Conservation (phyloP, 2,797 vertebrate genomes). For the Pseudocheirus occidentalis region DNA sequence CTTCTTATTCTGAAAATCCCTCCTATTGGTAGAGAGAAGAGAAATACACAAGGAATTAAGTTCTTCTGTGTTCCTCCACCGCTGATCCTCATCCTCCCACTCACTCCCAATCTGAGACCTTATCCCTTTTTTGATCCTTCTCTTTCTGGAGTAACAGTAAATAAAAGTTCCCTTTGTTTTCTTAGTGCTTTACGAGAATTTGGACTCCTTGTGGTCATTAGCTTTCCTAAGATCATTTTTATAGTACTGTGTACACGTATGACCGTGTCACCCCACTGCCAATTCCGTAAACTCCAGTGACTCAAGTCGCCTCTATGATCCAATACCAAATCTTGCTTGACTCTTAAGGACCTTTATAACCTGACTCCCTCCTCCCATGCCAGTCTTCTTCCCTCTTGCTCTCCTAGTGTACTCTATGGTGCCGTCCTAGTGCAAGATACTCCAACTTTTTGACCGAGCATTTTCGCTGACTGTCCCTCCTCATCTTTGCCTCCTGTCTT, state of each 20-base stretch:
- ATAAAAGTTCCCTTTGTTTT: neutral
- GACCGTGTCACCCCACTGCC: neutral
- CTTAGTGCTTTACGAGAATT: neutral
- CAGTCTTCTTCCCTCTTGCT: neutral
- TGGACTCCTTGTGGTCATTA: neutral
- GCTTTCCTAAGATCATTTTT: neutral
- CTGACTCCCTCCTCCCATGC: neutral
- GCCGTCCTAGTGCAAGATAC: neutral
- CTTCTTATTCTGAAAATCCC: neutral
- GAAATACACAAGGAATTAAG: too few species aligned
- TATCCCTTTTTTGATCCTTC: neutral
- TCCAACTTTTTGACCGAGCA: neutral
- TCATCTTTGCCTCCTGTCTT: neutral
- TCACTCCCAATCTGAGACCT: neutral
- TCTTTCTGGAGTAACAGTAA: neutral
- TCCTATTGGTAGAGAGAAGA: too few species aligned
- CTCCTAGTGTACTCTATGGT: neutral
- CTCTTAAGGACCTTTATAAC: neutral
- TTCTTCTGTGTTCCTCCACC: neutral
- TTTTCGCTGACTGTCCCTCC: neutral
- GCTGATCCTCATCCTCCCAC: too few species aligned
- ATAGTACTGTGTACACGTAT: neutral
- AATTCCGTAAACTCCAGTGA: neutral
- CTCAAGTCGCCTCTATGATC: neutral
- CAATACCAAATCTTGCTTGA: neutral